Conservation (phyloP, 2,888 invertebrate species). For the Agrochola litura region DNA sequence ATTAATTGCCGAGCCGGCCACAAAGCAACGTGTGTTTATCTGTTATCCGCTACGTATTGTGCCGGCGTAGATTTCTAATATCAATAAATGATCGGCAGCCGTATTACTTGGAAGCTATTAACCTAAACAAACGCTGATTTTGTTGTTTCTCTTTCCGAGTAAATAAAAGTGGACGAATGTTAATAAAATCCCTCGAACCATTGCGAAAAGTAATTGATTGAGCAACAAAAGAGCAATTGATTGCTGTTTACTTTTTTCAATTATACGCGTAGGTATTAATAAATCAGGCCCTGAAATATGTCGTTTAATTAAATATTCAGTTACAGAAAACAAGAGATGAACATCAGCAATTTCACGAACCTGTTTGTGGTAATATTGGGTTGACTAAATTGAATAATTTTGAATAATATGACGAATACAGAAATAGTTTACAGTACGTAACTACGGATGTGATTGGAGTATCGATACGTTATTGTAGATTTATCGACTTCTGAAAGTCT, state of each 20-base stretch:
- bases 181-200: neutral
- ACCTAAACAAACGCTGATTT: slow-evolving; percentile 46
- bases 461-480: slow-evolving; percentile 40
- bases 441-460: slow-evolving; percentile 26
- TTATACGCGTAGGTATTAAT: slow-evolving; percentile 17
- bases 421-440: slow-evolving; percentile 30
- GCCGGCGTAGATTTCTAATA: slow-evolving; percentile 66
- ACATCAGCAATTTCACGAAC: slow-evolving; percentile 39
- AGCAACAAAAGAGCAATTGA: slow-evolving; percentile 8
- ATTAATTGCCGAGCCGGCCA: slow-evolving; percentile 86
- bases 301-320: slow-evolving; percentile 32
- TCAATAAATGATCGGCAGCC: slow-evolving; percentile 61
- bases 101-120: slow-evolving; percentile 53
- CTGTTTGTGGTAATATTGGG: slow-evolving; percentile 31
- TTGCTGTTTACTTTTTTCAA: slow-evolving; percentile 32
- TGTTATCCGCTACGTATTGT: slow-evolving; percentile 70
- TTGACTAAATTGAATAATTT: slow-evolving; percentile 51
- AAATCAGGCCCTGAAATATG: slow-evolving; percentile 16
- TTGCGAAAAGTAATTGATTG: slow-evolving; percentile 13
- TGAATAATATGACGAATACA: slow-evolving; percentile 35
- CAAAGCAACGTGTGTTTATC: slow-evolving; percentile 85
- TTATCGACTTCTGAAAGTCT: slow-evolving; percentile 21
- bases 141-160: slow-evolving; percentile 37
- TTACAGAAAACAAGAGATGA: slow-evolving; percentile 16
- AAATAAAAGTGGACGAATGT: slow-evolving; percentile 13